phyloP scores from a whole-genome alignment of 2,113 vertebrate genomes.

The Scomber colias region DNA sequence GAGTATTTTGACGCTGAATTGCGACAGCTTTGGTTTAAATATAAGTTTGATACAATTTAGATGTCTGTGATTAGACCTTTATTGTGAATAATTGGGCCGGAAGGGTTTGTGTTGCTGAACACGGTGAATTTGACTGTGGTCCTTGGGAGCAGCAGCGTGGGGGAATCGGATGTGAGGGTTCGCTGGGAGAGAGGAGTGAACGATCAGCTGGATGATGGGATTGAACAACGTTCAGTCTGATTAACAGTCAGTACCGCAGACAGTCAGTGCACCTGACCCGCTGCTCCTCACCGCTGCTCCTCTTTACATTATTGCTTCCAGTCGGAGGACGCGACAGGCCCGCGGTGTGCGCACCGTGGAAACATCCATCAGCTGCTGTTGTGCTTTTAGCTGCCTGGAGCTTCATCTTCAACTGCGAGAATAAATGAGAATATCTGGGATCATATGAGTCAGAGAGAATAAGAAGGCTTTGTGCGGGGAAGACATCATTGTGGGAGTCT shows the following conservation, averaged over 20 bases:
- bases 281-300: too few relatives aligned
- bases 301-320: neutral
- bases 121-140: slow-evolving; percentile 5
- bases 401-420: neutral
- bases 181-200: neutral
- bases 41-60: neutral
- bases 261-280: too few relatives aligned
- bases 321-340: slow-evolving; percentile 29
- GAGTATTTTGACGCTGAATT: too few relatives aligned
- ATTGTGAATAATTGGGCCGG: slow-evolving; percentile 25
- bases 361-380: slow-evolving; percentile 11
- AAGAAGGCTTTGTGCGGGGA: slow-evolving; percentile 5
- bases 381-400: neutral
- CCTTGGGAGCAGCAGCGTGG: slow-evolving; percentile 1
- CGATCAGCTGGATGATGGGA: slow-evolving; percentile 28
- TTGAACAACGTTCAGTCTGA: neutral
- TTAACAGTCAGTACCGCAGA: neutral
- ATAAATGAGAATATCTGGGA: neutral
- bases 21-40: neutral
- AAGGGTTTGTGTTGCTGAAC: neutral
- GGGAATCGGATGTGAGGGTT: neutral
- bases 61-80: neutral
- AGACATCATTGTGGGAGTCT: neutral
- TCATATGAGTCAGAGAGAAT: neutral
- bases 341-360: slow-evolving; percentile 2